Conservation (phyloP, 2,888 invertebrate species). For the Cyclophora albipunctata region DNA sequence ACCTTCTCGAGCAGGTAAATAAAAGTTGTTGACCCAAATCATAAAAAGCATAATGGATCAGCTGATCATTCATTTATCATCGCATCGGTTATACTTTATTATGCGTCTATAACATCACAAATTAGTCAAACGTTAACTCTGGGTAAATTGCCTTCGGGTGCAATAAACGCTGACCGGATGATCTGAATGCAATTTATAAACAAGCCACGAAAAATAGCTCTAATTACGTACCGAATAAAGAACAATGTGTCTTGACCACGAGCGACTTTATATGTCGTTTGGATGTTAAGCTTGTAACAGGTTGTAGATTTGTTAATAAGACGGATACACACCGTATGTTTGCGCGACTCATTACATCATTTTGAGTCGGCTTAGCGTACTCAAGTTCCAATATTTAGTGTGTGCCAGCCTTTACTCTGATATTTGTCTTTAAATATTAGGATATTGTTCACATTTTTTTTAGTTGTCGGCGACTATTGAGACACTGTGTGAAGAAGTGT, state of each 20-base stretch:
- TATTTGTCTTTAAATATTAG: constrained; percentile 69
- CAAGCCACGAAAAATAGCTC: constrained; percentile 13
- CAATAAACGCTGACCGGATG: constrained; percentile 65
- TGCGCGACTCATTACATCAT: constrained; percentile 66
- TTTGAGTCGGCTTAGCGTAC: constrained; percentile 66
- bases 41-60: constrained; percentile 26
- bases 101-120: constrained; percentile 65
- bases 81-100: constrained; percentile 46
- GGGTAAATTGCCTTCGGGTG: constrained; percentile 63
- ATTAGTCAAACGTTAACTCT: constrained; percentile 72
- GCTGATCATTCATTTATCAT: constrained; percentile 46
- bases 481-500: constrained; percentile 52
- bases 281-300: constrained; percentile 16
- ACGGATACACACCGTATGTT: constrained; percentile 60
- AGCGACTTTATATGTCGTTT: constrained; percentile 19
- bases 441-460: constrained; percentile 57
- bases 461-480: constrained; percentile 43
- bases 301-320: constrained; percentile 69
- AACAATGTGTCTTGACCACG: neutral
- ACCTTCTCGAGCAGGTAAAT: too few species aligned
- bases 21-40: too few species aligned
- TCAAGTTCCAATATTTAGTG: constrained; percentile 65
- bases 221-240: constrained; percentile 18
- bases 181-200: constrained; percentile 54
- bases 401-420: constrained; percentile 61